Percentiles rank a stretch among this genome's conserved stretches.
Evolutionary conservation across 2,888 invertebrate genomes (phyloP).

Genomic region (Cheilosia urbana): DNA sequence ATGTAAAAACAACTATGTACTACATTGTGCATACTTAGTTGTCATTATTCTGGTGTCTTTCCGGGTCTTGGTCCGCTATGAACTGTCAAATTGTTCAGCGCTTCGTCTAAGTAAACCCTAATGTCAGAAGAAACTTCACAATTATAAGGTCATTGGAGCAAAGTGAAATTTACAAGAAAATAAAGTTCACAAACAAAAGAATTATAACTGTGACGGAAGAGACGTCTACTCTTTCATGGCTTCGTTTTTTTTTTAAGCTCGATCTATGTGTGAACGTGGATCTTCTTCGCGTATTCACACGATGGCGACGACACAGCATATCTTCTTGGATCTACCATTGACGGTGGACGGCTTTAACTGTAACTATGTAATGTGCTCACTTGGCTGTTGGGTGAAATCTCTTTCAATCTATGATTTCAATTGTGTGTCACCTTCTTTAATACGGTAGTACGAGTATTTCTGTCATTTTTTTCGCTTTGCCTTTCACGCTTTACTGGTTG

Average conservation of each 20-base stretch:
- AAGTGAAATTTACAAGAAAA: slow-evolving; percentile 67
- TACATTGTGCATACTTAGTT: slow-evolving; percentile 25
- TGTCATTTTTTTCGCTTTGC: slow-evolving; percentile 61
- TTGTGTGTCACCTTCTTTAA: slow-evolving; percentile 70
- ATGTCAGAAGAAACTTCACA: slow-evolving; percentile 50
- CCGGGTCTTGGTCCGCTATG: background rate
- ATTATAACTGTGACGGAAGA: slow-evolving; percentile 1
- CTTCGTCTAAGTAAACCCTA: slow-evolving; percentile 19
- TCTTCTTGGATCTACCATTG: slow-evolving; percentile 53
- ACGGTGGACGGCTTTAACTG: slow-evolving; percentile 57
- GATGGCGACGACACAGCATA: slow-evolving; percentile 27
- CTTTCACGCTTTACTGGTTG: slow-evolving; percentile 58
- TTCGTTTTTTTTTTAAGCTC: background rate
- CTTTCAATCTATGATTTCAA: slow-evolving; percentile 67
- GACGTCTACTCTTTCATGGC: slow-evolving; percentile 11
- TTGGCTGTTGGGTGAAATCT: slow-evolving; percentile 60
- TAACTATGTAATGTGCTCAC: slow-evolving; percentile 7
- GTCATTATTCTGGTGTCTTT: slow-evolving; percentile 6
- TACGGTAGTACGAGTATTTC: slow-evolving; percentile 41
- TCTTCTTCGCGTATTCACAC: slow-evolving; percentile 19
- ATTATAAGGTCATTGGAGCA: slow-evolving; percentile 71
- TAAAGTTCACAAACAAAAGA: background rate
- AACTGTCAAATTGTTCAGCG: slow-evolving; percentile 29
- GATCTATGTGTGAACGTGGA: slow-evolving; percentile 1
- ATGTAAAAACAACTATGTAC: slow-evolving; percentile 16